phyloP scores from a whole-genome alignment of 2,797 vertebrate species.

The Eulemur mongoz region DNA sequence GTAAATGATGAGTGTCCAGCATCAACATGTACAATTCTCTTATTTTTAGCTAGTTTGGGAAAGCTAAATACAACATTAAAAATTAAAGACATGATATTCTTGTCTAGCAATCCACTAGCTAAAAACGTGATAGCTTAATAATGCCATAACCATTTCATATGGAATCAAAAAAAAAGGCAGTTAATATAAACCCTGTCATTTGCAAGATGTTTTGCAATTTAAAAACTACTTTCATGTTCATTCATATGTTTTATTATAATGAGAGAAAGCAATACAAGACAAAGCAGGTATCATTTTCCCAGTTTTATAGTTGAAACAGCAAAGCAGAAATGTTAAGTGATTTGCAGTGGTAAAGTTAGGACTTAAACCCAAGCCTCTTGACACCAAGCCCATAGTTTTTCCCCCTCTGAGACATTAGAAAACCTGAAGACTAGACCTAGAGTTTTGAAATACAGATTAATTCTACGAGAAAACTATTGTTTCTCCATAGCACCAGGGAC shows the following conservation, averaged over 20 bases:
- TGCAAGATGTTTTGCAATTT: not conserved
- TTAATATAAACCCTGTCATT: not conserved
- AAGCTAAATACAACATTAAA: slow-evolving; percentile 22
- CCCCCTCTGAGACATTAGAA: not conserved
- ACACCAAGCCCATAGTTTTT: not conserved
- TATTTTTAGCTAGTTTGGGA: not conserved
- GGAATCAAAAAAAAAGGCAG: slow-evolving; percentile 39
- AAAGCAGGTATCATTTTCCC: not conserved
- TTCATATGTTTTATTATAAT: not conserved
- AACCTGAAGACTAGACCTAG: not conserved
- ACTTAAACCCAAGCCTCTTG: not conserved
- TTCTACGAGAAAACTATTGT: not conserved
- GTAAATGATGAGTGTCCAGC: not conserved
- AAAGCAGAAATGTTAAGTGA: not conserved
- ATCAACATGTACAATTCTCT: not conserved
- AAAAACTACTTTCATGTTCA: not conserved
- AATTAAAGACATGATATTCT: slow-evolving; percentile 2
- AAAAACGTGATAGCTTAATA: not conserved
- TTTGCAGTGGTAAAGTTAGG: not conserved
- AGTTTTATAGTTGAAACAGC: not conserved
- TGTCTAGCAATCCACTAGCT: not conserved
- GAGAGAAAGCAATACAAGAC: not conserved
- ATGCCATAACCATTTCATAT: not conserved
- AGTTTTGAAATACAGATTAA: not conserved
- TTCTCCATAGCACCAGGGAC: not conserved